These are phyloP conservation scores for Bombus impatiens DNA, from an alignment of 1,140 invertebrate species.

Conservation along the genomic window DNA sequence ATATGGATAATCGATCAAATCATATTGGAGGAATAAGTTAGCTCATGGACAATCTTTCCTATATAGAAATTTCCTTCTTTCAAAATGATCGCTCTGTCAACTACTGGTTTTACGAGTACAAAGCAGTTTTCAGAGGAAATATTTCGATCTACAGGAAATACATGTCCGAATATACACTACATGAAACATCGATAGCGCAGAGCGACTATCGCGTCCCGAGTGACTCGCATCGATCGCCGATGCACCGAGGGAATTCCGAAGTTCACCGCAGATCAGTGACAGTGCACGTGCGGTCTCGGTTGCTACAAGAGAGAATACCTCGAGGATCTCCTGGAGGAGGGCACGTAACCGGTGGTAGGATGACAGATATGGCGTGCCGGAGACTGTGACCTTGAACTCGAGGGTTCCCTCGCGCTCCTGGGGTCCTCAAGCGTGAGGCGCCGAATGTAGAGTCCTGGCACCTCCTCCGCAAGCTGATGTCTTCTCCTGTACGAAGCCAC, in stretches of 20 bases:
- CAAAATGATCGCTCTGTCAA: too few relatives aligned
- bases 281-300: not conserved
- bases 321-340: slow-evolving; percentile 71
- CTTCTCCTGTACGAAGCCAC: slow-evolving; percentile 75
- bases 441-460: slow-evolving; percentile 79
- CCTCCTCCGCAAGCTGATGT: slow-evolving; percentile 77
- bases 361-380: slow-evolving; percentile 76
- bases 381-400: slow-evolving; percentile 73
- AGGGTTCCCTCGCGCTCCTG: slow-evolving; percentile 70
- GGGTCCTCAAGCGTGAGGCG: slow-evolving; percentile 79
- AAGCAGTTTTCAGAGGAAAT: too few relatives aligned
- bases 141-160: not conserved
- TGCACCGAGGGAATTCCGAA: not conserved
- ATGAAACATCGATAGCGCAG: too few relatives aligned
- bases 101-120: too few relatives aligned
- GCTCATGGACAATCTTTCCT: too few relatives aligned
- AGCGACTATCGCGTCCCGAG: not conserved
- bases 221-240: slow-evolving; percentile 5
- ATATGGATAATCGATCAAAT: too few relatives aligned
- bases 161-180: too few relatives aligned
- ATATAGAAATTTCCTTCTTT: too few relatives aligned
- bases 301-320: slow-evolving; percentile 65
- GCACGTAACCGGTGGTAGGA: slow-evolving; percentile 70
- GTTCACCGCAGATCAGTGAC: slow-evolving; percentile 8
- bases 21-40: too few relatives aligned